These are phyloP conservation scores for Cyphomyrmex costatus DNA, from an alignment of 1,140 invertebrate genomes.

Conservation along the genomic window DNA sequence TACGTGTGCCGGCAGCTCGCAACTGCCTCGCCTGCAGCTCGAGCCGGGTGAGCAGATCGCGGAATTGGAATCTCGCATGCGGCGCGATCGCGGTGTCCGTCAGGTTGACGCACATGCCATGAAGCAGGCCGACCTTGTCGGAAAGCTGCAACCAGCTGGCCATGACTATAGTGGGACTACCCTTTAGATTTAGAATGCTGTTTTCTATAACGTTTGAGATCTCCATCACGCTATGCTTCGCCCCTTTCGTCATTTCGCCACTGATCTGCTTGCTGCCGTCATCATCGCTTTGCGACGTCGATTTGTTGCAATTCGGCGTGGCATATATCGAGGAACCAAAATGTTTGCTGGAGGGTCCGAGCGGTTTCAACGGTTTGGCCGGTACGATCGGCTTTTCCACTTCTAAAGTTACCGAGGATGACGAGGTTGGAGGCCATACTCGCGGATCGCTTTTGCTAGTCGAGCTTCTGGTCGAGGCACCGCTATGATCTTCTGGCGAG, in stretches of 20 bases:
- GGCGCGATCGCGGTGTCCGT: slow-evolving; percentile 92
- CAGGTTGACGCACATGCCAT: slow-evolving; percentile 92
- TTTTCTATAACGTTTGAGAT: slow-evolving; percentile 90
- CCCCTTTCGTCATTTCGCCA: slow-evolving; percentile 79
- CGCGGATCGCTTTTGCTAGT: slow-evolving; percentile 87
- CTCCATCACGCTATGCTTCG: slow-evolving; percentile 90
- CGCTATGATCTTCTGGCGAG: slow-evolving; percentile 86
- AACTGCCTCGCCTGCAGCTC: slow-evolving; percentile 93
- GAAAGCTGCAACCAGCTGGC: slow-evolving; percentile 93
- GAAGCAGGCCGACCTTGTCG: slow-evolving; percentile 93
- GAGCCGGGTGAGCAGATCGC: slow-evolving; percentile 93
- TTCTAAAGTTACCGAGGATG: slow-evolving; percentile 73
- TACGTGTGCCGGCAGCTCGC: slow-evolving; percentile 90
- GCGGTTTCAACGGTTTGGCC: slow-evolving; percentile 88
- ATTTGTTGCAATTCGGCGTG: slow-evolving; percentile 86
- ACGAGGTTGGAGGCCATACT: slow-evolving; percentile 86
- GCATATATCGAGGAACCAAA: slow-evolving; percentile 88
- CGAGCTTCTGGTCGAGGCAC: slow-evolving; percentile 83
- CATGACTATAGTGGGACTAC: slow-evolving; percentile 88
- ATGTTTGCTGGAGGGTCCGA: slow-evolving; percentile 82
- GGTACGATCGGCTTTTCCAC: slow-evolving; percentile 91
- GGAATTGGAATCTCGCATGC: slow-evolving; percentile 95
- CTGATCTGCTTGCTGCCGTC: slow-evolving; percentile 30
- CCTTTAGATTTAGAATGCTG: slow-evolving; percentile 89
- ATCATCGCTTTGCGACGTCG: slow-evolving; percentile 64